Evolutionary conservation across 2,113 vertebrate species (phyloP).

Genomic region (Odontophorus gujanensis): DNA sequence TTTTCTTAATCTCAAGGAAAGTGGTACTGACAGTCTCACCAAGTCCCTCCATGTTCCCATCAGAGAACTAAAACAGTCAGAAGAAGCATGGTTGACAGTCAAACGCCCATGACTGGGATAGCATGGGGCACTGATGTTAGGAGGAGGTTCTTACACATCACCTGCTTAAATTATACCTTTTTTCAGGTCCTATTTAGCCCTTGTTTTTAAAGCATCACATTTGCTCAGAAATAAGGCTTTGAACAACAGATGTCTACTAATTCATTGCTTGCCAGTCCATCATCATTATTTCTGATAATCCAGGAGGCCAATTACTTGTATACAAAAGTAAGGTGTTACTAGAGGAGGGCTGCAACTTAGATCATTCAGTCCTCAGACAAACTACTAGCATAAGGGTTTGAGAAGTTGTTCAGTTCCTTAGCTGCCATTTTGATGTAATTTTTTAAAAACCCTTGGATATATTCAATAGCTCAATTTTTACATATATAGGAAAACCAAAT

Average conservation of each 20-base stretch:
- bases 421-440: not conserved
- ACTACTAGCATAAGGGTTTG: not conserved
- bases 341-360: not conserved
- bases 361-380: not conserved
- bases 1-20: not conserved
- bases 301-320: not conserved
- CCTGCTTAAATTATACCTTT: not conserved
- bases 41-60: not conserved
- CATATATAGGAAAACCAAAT: not conserved
- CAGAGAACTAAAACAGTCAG: constrained; percentile 1
- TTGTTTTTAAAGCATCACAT: not conserved
- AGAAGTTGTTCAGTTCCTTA: not conserved
- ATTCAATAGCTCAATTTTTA: not conserved
- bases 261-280: not conserved
- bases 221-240: constrained; percentile 5
- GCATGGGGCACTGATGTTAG: not conserved
- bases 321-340: not conserved
- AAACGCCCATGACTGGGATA: constrained; percentile 28
- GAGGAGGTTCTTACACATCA: not conserved
- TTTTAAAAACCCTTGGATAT: not conserved
- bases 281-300: not conserved
- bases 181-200: not conserved
- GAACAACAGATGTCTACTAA: not conserved
- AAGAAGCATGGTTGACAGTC: constrained; percentile 6
- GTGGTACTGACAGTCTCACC: not conserved